These are phyloP conservation scores for Serranus cabrilla DNA, from an alignment of 2,797 vertebrate genomes.

Conservation along the genomic window DNA sequence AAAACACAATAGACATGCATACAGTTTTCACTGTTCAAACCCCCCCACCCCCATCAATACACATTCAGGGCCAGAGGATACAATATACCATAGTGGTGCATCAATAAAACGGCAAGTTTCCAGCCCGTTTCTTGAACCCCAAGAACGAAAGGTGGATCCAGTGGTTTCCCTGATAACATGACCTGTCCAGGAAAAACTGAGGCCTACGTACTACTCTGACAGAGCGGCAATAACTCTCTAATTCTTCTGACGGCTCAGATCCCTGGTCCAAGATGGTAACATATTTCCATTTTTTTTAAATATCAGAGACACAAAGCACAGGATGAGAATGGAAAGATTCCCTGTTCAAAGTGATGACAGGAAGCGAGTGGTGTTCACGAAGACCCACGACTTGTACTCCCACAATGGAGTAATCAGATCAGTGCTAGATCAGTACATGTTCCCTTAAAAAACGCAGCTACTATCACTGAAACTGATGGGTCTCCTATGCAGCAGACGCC, in stretches of 20 bases:
- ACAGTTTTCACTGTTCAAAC: constrained; percentile 74
- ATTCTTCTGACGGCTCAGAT: constrained; percentile 60
- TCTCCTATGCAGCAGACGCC: constrained; percentile 45
- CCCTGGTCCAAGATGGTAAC: constrained; percentile 68
- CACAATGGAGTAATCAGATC: constrained; percentile 73
- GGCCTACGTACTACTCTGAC: constrained; percentile 42
- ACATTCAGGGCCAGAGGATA: constrained; percentile 82
- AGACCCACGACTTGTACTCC: constrained; percentile 60
- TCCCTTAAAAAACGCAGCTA: constrained; percentile 67
- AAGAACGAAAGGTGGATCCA: constrained; percentile 71
- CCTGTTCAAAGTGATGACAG: constrained; percentile 53
- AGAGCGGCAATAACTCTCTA: constrained; percentile 30
- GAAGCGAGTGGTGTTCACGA: constrained; percentile 46
- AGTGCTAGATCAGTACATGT: constrained; percentile 69
- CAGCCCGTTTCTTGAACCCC: constrained; percentile 52
- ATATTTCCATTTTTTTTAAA: constrained; percentile 66
- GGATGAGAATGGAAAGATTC: constrained; percentile 58
- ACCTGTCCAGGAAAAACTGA: constrained; percentile 50
- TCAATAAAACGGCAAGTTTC: constrained; percentile 57
- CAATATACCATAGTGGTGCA: constrained; percentile 76
- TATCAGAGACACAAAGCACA: constrained; percentile 65
- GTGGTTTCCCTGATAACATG: constrained; percentile 76
- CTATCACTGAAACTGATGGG: constrained; percentile 58
- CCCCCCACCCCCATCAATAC: constrained; percentile 59
- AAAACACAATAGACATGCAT: constrained; percentile 86